phyloP scores from a whole-genome alignment of 2,888 invertebrate genomes.

The Limnephilus auricula region DNA sequence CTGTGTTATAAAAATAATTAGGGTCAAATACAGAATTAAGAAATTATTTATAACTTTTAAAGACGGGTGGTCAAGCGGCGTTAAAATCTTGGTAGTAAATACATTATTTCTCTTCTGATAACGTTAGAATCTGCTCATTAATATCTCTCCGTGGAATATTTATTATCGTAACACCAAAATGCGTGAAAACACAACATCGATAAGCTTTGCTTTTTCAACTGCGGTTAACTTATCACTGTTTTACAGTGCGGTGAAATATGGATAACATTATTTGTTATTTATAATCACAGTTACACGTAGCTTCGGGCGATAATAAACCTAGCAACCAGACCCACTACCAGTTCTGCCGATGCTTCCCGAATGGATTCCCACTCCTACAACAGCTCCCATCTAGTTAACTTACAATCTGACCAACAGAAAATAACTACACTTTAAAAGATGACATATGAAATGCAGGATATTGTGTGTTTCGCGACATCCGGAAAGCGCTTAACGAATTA shows the following conservation, averaged over 20 bases:
- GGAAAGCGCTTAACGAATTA: background rate
- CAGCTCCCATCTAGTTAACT: background rate
- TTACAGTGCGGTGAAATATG: slow-evolving; percentile 39
- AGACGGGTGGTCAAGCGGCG: background rate
- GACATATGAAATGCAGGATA: slow-evolving; percentile 37
- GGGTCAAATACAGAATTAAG: background rate
- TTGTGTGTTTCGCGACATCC: slow-evolving; percentile 38
- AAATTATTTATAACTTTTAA: background rate
- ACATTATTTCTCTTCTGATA: background rate
- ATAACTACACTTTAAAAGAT: slow-evolving; percentile 30
- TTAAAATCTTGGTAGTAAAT: background rate
- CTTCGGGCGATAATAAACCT: slow-evolving; percentile 34
- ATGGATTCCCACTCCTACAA: background rate
- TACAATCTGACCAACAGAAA: slow-evolving; percentile 2
- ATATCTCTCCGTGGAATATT: slow-evolving; percentile 27
- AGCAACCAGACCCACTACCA: background rate
- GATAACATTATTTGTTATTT: slow-evolving; percentile 33
- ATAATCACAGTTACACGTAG: slow-evolving; percentile 42
- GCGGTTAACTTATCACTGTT: slow-evolving; percentile 33
- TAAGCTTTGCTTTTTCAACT: slow-evolving; percentile 37
- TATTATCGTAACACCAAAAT: slow-evolving; percentile 28
- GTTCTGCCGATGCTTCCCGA: background rate
- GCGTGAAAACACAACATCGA: slow-evolving; percentile 38
- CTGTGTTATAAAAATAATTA: background rate
- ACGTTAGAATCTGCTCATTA: slow-evolving; percentile 32